These are phyloP conservation scores for Oncorhynchus masou DNA, from an alignment of 2,113 vertebrate genomes.

Conservation along the genomic window DNA sequence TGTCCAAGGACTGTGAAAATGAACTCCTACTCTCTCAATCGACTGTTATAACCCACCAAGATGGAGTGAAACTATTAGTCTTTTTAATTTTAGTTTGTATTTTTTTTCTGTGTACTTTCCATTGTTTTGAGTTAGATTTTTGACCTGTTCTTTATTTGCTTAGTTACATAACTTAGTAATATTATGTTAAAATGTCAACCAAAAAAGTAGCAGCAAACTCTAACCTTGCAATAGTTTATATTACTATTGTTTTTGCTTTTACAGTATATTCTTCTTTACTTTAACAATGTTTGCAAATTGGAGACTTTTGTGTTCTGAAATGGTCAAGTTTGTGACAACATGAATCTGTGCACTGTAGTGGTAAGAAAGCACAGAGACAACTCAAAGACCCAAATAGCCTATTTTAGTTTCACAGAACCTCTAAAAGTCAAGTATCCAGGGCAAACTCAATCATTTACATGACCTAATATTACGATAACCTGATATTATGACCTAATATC, in stretches of 20 bases:
- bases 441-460: neutral
- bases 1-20: slow-evolving; percentile 63
- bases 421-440: slow-evolving; percentile 7
- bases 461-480: too few relatives aligned
- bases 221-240: slow-evolving; percentile 45
- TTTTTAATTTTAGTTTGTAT: slow-evolving; percentile 28
- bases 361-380: slow-evolving; percentile 22
- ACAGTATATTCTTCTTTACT: slow-evolving; percentile 12
- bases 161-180: slow-evolving; percentile 56
- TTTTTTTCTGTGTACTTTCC: slow-evolving; percentile 42
- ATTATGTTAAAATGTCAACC: slow-evolving; percentile 65
- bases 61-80: slow-evolving; percentile 53
- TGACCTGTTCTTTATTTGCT: slow-evolving; percentile 52
- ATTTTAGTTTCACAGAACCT: neutral
- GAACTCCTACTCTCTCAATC: slow-evolving; percentile 38
- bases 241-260: slow-evolving; percentile 32
- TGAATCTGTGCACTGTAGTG: slow-evolving; percentile 19
- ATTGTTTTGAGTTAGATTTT: slow-evolving; percentile 45
- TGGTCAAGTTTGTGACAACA: slow-evolving; percentile 19
- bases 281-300: slow-evolving; percentile 11
- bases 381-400: neutral
- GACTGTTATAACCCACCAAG: slow-evolving; percentile 61
- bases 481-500: slow-evolving; percentile 10
- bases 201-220: slow-evolving; percentile 63
- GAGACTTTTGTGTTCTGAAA: slow-evolving; percentile 27